Evolutionary conservation across 2,797 vertebrate species (phyloP), one percentile per base, ranked within the genome.

Genomic region (Neopelma chrysocephalum): DNA sequence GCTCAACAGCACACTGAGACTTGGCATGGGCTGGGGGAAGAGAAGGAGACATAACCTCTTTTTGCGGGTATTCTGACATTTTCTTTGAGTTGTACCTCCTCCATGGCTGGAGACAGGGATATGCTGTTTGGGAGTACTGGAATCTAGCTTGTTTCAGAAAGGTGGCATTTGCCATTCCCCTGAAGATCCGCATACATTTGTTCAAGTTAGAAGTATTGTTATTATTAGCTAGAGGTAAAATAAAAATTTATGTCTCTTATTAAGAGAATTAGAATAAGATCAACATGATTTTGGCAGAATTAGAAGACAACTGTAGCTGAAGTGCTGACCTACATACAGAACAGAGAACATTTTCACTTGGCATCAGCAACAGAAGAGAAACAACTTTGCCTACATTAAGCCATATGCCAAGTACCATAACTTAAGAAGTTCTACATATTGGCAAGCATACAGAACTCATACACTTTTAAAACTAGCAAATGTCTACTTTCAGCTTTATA

Each of bases 311-410:
- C 22, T 79, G 17, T 48, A 58, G 61, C 36, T 83, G 56, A 91
- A 94, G 58, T 88, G 58, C 73, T 93, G 85, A 95, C 58, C 70
- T 76, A 81, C 82, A 69, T 75, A 84, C 88, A 69, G 82, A 94
- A 58, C 69, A 86, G 40, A 81, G 82, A 91, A 81, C 42, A 45
- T 91, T 90, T 90, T 78, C 27, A 65, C 25, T 87, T 90, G 53
- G 76, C 94, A 77, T 56, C 77, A 68, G 21, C 4, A 38, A 64
- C 34, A 90, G 70, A 20, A 90, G 54, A 83, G 82, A 69, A 72
- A 70, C 45, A 86, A 65, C 47, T 61, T 90, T 76, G 69, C 47
- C 73, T 91, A 73, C 4, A 2, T 51, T 88, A 94, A 83, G 50
- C 69, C 58, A 31, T 58, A 47, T 84, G 91, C 73, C 85, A 76